Evolutionary conservation across 1,140 invertebrate genomes (phyloP), one percentile per base, ranked within the genome.

Genomic region (Eufriesea mexicana): DNA sequence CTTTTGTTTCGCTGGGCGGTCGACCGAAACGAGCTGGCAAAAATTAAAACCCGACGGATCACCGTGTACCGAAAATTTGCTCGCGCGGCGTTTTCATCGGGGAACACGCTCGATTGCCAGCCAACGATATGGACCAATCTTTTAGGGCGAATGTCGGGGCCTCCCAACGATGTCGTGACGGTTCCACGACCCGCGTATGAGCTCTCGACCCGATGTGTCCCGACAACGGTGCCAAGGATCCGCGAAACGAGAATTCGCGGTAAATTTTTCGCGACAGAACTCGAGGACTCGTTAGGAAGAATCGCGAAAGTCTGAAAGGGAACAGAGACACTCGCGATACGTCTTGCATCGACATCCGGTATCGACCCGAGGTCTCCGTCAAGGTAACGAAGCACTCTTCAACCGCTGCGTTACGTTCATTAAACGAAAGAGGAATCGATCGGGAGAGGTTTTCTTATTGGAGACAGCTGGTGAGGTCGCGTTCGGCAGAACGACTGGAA

Each of bases 271-370:
- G 16, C n/a, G 12, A 18, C 12, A 18, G 51, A 18, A 4, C 5
- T 16, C 51, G 16, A 54, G 12, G 14, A 16, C n/a, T n/a, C n/a
- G 6, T 7, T 1, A 54, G 12, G 12, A 35, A 4, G 35, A 35
- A 35, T 35, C 1, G 35, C 25, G 25, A 51, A n/a, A 47, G 20
- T 10, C n/a, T n/a, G 57, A 77, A 62, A 57, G 72, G 28, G 68
- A 86, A 35, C 55, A 54, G 28, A 82, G 5, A 25, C 8, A 59
- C 81, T 86, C 70, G 57, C 35, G 62, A 55, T 55, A 25, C 67
- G 62, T 78, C 57, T 85, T 49, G 54, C 23, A 68, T 55, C 54
- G 55, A 84, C 64, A n/a, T 74, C 45, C 45, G 16, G 20, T 45
- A 49, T 73, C 42, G n/a, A n/a, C 18, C 23, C 20, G 25, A 45